phyloP scores from a whole-genome alignment of 2,797 vertebrate species.

The Hafferia zeledoni region DNA sequence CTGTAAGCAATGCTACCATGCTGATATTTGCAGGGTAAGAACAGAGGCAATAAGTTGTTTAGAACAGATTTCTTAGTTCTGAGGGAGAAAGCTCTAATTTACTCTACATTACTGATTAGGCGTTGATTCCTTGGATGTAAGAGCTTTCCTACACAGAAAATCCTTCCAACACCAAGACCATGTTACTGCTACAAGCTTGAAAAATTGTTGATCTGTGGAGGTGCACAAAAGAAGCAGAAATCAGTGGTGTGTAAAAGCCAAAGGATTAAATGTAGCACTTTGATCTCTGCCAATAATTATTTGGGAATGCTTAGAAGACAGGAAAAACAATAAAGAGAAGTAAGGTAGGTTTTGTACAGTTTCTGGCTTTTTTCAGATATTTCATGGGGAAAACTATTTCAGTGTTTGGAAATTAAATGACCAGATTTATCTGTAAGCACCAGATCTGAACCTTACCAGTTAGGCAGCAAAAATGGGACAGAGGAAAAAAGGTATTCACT shows the following conservation, averaged over 20 bases:
- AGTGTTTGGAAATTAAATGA: neutral
- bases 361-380: neutral
- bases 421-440: neutral
- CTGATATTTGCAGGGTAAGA: neutral
- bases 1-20: neutral
- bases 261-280: neutral
- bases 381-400: neutral
- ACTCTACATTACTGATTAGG: neutral
- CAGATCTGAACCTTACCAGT: neutral
- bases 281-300: neutral
- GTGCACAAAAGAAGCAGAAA: neutral
- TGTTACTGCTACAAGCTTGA: neutral
- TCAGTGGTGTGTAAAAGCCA: neutral
- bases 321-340: neutral
- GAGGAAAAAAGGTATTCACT: fast-evolving
- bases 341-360: neutral
- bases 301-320: neutral
- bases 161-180: neutral
- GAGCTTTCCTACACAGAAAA: neutral
- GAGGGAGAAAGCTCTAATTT: neutral
- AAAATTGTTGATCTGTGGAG: neutral
- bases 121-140: neutral
- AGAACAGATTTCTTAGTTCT: neutral
- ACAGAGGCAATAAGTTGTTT: neutral
- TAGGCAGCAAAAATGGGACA: fast-evolving